Base-by-base conservation (phyloP, 2,113 vertebrate species). In the Sarotherodon lohbergeri region DNA sequence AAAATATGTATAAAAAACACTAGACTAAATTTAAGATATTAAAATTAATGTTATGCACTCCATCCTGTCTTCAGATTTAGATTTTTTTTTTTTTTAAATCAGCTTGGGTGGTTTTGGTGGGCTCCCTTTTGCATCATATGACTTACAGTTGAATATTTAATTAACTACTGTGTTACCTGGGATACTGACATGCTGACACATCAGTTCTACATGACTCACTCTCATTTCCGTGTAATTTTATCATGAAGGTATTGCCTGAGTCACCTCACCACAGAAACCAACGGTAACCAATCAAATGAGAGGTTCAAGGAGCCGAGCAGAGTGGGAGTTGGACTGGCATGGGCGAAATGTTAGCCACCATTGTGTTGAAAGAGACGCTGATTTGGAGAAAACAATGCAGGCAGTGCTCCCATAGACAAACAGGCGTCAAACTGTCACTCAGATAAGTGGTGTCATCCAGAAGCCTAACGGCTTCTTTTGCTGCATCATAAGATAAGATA, bases 391-490 rank as follows among this genome's bases (percentile, higher is more conserved):
- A 89, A 94, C 90, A 92, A 93, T 93, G 89, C 41, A 29, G 43
- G 39, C 5, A 57, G 46, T 14, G 22, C 86, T 80, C 85, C 56
- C 43, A 71, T 46, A 93, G 92, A 93, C 92, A 92, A 86, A 85
- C 90, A 89, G 91, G 88, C 89, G 73, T 90, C 91, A 81, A 73
- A 81, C 88, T 88, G 90, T 86, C 90, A 85, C 11, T 89, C 86
- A 68, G 88, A 63, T 83, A 71, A 48, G 22, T 22, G 71, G 43
- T 76, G 71, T 76, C 83, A 83, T 32, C 24, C 39, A 83, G 55
- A 86, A 71, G 48, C 84, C 87, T 12, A 11, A 17, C 1, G 3
- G 43, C 29, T 63, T 73, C 29, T 39, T 36, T 54, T 29, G 78
- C 76, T 78, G 81, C 27, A 27, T 27, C 27, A 27, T 27, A 22